Conservation (phyloP, 2,888 invertebrate genomes). For the Prostheceraeus crozeri region DNA sequence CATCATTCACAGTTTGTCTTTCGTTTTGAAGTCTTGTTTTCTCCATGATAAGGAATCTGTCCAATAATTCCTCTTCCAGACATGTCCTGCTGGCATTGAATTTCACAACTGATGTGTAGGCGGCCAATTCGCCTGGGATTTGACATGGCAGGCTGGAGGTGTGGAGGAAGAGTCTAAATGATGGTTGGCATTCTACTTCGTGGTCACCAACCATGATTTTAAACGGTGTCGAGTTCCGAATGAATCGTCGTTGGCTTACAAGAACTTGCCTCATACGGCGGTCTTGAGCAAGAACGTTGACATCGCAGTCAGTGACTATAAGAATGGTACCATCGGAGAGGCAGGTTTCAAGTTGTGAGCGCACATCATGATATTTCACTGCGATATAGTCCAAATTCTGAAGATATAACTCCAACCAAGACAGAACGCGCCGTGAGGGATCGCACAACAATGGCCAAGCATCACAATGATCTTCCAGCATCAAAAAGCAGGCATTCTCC, state of each 20-base stretch:
- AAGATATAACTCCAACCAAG: slow-evolving; percentile 49
- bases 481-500: slow-evolving; percentile 54
- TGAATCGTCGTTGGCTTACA: slow-evolving; percentile 48
- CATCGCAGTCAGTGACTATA: slow-evolving; percentile 53
- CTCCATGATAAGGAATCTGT: slow-evolving; percentile 52
- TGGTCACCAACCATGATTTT: slow-evolving; percentile 55
- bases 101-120: slow-evolving; percentile 50
- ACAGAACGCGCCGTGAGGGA: slow-evolving; percentile 49
- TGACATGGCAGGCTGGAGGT: slow-evolving; percentile 47
- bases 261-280: slow-evolving; percentile 45
- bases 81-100: slow-evolving; percentile 49
- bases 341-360: slow-evolving; percentile 55
- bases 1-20: too few species aligned
- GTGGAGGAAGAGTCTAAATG: slow-evolving; percentile 54
- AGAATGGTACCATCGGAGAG: slow-evolving; percentile 53
- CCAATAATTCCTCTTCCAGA: slow-evolving; percentile 53
- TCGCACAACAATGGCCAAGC: slow-evolving; percentile 57
- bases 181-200: slow-evolving; percentile 56
- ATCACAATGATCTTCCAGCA: slow-evolving; percentile 50
- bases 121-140: slow-evolving; percentile 50
- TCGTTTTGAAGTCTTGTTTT: slow-evolving; percentile 55
- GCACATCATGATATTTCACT: slow-evolving; percentile 52
- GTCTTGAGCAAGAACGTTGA: slow-evolving; percentile 47
- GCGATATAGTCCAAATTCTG: slow-evolving; percentile 46
- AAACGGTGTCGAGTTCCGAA: slow-evolving; percentile 50